Percentiles rank a stretch among this genome's conserved stretches.
phyloP scores from a whole-genome alignment of 2,888 invertebrate genomes.

The Nysson spinosus region DNA sequence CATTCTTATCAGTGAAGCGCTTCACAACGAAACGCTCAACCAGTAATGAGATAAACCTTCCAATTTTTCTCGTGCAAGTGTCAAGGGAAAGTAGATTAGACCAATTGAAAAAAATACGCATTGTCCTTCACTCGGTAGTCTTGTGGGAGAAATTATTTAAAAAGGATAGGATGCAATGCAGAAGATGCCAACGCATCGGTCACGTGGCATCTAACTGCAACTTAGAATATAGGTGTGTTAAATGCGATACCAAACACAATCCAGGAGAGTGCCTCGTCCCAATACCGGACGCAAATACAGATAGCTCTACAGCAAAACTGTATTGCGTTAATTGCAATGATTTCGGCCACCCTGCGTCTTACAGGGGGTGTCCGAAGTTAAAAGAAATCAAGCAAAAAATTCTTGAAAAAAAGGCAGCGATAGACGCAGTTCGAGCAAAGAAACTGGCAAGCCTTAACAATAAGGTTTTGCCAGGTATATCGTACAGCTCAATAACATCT shows the following conservation, averaged over 20 bases:
- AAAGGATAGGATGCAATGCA: slow-evolving; percentile 40
- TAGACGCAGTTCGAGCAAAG: too few relatives aligned
- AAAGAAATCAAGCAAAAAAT: neutral
- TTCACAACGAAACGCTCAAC: slow-evolving; percentile 27
- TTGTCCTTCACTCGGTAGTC: slow-evolving; percentile 20
- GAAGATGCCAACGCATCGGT: slow-evolving; percentile 41
- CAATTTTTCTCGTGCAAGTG: slow-evolving; percentile 36
- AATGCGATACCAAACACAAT: slow-evolving; percentile 17
- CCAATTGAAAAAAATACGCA: slow-evolving; percentile 26
- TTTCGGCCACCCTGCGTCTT: slow-evolving; percentile 3
- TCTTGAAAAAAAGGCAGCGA: neutral
- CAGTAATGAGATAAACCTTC: too few relatives aligned
- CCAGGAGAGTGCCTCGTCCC: neutral
- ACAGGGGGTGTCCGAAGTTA: neutral
- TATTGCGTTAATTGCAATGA: slow-evolving; percentile 4
- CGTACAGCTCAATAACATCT: neutral
- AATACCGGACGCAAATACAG: neutral
- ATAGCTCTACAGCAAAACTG: neutral
- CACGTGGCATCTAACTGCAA: slow-evolving; percentile 41
- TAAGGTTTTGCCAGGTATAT: neutral
- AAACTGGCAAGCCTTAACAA: neutral
- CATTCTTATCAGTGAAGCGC: slow-evolving; percentile 21
- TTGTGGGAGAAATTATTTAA: slow-evolving; percentile 38
- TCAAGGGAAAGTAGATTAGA: slow-evolving; percentile 13
- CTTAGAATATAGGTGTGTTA: slow-evolving; percentile 35